Evolutionary conservation across 2,797 vertebrate species (phyloP).

Genomic region (Periparus ater): DNA sequence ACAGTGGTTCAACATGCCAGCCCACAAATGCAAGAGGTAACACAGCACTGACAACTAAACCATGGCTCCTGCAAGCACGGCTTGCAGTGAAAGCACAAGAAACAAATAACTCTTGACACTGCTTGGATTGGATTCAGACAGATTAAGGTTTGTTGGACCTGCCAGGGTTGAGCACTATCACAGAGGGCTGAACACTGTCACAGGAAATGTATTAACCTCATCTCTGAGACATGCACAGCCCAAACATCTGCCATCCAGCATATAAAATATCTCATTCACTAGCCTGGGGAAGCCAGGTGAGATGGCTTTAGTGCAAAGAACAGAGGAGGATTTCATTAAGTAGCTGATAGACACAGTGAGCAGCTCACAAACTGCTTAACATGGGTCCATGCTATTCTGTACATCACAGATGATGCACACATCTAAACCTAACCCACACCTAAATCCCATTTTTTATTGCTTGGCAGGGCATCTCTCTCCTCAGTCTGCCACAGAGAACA

Average conservation of each 20-base stretch:
- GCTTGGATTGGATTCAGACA: background rate
- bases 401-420: background rate
- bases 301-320: background rate
- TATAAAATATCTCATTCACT: background rate
- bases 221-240: background rate
- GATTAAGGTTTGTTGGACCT: background rate
- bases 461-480: background rate
- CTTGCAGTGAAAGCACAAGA: background rate
- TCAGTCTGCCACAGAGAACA: background rate
- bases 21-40: background rate
- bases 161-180: background rate
- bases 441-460: background rate
- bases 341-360: background rate
- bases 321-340: background rate
- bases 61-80: fast-evolving
- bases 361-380: background rate
- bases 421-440: background rate
- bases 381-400: background rate
- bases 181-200: background rate
- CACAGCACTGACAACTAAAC: background rate
- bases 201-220: background rate
- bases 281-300: background rate
- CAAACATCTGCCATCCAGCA: background rate
- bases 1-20: background rate
- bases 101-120: background rate